Base-by-base conservation (phyloP, 2,888 invertebrate species). In the Blera fallax region DNA sequence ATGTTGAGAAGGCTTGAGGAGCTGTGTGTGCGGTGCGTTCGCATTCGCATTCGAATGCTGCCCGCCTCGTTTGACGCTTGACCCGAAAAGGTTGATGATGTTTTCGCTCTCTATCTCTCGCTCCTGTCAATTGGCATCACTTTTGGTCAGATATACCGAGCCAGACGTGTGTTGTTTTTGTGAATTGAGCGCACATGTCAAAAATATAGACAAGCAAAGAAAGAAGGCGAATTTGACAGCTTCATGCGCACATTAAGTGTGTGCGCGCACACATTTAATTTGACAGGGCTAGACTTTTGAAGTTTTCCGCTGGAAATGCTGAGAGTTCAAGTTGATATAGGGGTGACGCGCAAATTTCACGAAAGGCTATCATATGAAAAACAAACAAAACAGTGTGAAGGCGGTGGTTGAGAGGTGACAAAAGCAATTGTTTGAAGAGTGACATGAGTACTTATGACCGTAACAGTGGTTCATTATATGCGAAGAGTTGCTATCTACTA, bases 1-100 rank as follows among this genome's bases (percentile, higher is more conserved):
- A 76, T 82, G 76, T 76, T 32, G 43, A 78, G 67, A 74, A 69
- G 80, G 43, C 74, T 74, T 65, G 29, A 82, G 58, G 32, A 62
- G 52, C n/a, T 69, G 11, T 65, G 32, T 32, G 70, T 18, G 60
- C 32, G 5, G n/a, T 40, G 62, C 62, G 78, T 72, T 72, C 52
- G 72, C 18, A 69, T 43, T 56, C 58, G 37, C 18, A 69, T 43
- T 56, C 58, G 37, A 62, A 54, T 73, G 83, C 62, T 67, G 84
- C 18, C 69, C 83, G 84, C 50, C 74, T 79, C 50, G 73, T 40
- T 83, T 82, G 70, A 82, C 82, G 77, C 81, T 83, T 84, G 84
- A 84, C 84, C 84, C 80, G 80, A 84, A 76, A 84, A 70, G 56
- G 80, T 80, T 84, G 74, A 52, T 74, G 69, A 52, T 64, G 40